Evolutionary conservation across 2,113 vertebrate genomes (phyloP), one percentile per base, ranked within the genome.

Genomic region (Bothrops jararaca): DNA sequence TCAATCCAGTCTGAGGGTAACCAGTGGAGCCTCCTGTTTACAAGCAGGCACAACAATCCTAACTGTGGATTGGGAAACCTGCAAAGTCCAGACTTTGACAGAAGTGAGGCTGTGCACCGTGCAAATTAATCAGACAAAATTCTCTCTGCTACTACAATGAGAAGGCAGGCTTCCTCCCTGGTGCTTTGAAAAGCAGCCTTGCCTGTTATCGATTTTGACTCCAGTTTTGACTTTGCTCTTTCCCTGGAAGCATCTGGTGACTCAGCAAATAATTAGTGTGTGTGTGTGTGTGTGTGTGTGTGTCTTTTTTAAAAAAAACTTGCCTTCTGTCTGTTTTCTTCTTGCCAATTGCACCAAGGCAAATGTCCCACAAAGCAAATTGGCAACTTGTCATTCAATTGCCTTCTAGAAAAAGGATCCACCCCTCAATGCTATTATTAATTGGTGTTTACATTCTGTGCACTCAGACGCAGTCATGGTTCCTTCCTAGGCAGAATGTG

Each of bases 21-120:
- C 97, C 97, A 97, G 97, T 95, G 96, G 95, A 96, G 98, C 97
- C 97, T 97, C 97, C 97, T 98, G 98, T 98, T 98, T 98, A 98
- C 98, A 97, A 98, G 97, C 97, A 94, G 95, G 96, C 90, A 95
- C 97, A 97, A 98, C 97, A 97, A 97, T 96, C 97, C 29, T 60
- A 95, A 13, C 98, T 93, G 97, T 52, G 95, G 97, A 98, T 97
- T 97, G 96, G 92, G 45, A 74, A 94, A 89, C 93, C 94, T 1
- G 93, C 10, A 50, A 64, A 4, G 24, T 0, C 90, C 9, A 5
- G 93, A 95, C 94, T 20, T 88, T 60, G 1, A 0, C 3, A 4
- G 89, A 85, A 90, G 85, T 54, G 1, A 39, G 93, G 90, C 18
- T 0, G 11, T 0, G 88, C 29, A 89, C 69, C 90, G 2, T 95